A percentile compares a stretch with the other conserved stretches of the same genome.
phyloP scores from a whole-genome alignment of 2,797 vertebrate genomes.

The Uromys caudimaculatus region DNA sequence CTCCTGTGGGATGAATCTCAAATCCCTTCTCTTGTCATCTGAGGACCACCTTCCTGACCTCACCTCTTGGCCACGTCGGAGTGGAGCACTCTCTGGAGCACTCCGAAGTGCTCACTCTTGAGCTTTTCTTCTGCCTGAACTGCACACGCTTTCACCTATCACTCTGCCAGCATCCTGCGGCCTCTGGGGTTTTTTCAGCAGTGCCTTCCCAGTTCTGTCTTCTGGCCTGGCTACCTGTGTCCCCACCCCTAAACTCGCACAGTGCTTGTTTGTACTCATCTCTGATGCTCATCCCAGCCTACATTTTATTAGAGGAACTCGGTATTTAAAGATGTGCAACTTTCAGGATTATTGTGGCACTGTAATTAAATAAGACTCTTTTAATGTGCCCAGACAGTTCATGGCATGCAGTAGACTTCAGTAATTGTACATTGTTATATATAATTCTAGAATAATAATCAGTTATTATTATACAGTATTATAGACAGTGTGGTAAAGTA shows the following conservation, averaged over 20 bases:
- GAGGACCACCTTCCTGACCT: accelerated
- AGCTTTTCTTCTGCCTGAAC: background rate
- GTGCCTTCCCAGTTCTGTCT: background rate
- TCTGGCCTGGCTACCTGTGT: accelerated
- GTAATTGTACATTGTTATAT: background rate
- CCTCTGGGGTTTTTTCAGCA: background rate
- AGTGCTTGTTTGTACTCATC: background rate
- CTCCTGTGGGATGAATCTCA: background rate
- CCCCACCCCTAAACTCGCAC: background rate
- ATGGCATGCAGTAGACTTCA: background rate
- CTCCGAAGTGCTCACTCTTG: background rate
- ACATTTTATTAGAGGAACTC: conserved; percentile 24
- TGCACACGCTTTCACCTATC: background rate
- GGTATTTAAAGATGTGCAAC: background rate
- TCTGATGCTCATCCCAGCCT: background rate
- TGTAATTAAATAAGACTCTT: conserved; percentile 29
- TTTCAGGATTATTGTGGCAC: conserved; percentile 24
- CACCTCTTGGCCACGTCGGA: accelerated
- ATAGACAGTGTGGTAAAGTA: background rate
- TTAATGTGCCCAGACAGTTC: background rate
- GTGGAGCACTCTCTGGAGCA: background rate
- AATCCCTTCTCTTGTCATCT: background rate
- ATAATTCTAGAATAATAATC: conserved; percentile 39
- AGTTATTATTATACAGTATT: background rate
- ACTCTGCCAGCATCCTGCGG: too few relatives aligned